Percentiles rank a stretch among this genome's conserved stretches.
These are phyloP conservation scores for Polypterus bichir DNA, from an alignment of 2,113 vertebrate genomes.

Conservation along the genomic window DNA sequence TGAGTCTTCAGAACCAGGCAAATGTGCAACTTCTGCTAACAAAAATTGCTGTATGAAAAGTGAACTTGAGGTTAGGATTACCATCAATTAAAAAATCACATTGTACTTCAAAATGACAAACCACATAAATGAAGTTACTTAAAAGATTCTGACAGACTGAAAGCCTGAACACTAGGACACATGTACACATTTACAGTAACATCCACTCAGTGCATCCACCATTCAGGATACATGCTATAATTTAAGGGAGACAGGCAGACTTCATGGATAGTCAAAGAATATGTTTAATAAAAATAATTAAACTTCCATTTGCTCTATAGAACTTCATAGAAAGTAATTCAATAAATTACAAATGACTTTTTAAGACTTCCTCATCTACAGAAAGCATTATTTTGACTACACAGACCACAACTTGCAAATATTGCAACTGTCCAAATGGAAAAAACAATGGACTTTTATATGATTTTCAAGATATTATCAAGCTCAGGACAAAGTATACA, in stretches of 20 bases:
- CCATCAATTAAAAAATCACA: no score
- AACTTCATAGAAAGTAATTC: slow-evolving; percentile 99
- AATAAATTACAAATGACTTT: slow-evolving; percentile 99
- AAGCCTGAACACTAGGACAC: no score
- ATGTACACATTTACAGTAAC: no score
- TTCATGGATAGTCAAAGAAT: slow-evolving; percentile 95
- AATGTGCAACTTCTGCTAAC: no score
- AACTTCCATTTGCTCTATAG: slow-evolving; percentile 99
- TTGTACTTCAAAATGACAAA: no score
- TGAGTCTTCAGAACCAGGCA: no score
- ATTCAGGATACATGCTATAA: neutral
- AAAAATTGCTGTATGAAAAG: no score
- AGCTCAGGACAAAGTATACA: slow-evolving; percentile 70
- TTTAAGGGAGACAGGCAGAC: slow-evolving; percentile 54
- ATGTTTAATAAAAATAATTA: slow-evolving; percentile 99
- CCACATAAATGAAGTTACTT: no score
- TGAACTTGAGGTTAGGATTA: no score
- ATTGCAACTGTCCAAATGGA: slow-evolving; percentile 87
- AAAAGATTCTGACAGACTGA: no score
- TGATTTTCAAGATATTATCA: slow-evolving; percentile 73
- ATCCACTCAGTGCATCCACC: no score
- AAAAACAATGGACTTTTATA: slow-evolving; percentile 51
- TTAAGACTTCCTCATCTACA: slow-evolving; percentile 94
- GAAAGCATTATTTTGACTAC: slow-evolving; percentile 90
- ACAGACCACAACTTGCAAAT: slow-evolving; percentile 98